Base-by-base conservation (phyloP, 2,797 vertebrate species). In the Chrysocyon brachyurus region DNA sequence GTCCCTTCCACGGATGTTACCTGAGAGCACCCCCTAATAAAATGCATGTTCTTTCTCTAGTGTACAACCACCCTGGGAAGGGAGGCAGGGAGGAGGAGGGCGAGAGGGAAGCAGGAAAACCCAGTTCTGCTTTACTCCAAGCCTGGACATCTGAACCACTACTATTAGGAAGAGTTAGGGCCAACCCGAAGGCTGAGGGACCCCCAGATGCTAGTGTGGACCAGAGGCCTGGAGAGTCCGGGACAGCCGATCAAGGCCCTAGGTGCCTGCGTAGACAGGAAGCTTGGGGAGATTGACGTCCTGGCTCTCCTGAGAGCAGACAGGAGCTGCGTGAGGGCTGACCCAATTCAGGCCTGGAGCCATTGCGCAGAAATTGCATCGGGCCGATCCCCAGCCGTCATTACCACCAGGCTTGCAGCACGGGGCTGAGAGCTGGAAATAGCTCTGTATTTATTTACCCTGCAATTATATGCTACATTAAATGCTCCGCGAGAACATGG, bases 401-500 rank as follows among this genome's bases (percentile, higher is more conserved):
- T 97, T 97, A 97, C 73, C 59, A 72, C 81, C 82, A 88, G 2
- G 46, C 87, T 94, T 97, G 89, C 85, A 90, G 96, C 94, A 86
- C 70, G 89, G 96, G 97, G 97, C 96, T 96, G 95, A 97, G 96
- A 84, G 96, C 97, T 97, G 95, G 97, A 98, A 98, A 98, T 98
- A 98, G 97, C 97, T 96, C 92, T 96, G 97, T 97, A 97, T 98
- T 97, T 98, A 98, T 98, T 98, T 98, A 98, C 97, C 97, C 97
- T 97, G 96, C 98, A 98, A 98, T 98, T 98, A 98, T 97, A 98
- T 96, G 97, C 98, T 98, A 98, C 97, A 97, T 98, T 98, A 97
- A 97, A 98, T 97, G 97, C 97, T 98, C 94, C 0, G 4, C 75
- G 83, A 98, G 98, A 98, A 98, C 97, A 97, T 95, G 95, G 97